Conservation (phyloP, 2,797 vertebrate genomes). For the Cuniculus paca region DNA sequence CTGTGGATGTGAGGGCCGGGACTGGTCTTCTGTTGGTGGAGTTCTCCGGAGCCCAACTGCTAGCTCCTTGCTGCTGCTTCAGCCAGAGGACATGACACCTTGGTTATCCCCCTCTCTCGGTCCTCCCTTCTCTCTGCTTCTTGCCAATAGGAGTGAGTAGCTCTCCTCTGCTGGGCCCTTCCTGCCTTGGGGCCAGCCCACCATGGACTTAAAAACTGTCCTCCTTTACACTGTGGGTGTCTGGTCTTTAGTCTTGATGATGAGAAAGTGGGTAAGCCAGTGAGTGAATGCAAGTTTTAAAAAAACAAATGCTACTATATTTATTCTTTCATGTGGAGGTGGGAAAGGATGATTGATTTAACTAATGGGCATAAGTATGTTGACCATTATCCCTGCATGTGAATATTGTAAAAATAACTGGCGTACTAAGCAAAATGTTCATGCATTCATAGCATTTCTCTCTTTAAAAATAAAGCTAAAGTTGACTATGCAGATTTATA, state of each 20-base stretch:
- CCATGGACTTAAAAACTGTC: background rate
- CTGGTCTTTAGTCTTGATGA: background rate
- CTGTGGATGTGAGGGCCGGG: too few relatives aligned
- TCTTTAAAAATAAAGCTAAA: constrained; percentile 64
- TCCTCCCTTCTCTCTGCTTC: background rate
- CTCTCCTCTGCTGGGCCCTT: background rate
- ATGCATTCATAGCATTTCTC: constrained; percentile 10
- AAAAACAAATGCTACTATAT: background rate
- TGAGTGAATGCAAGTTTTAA: background rate
- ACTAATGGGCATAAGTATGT: constrained; percentile 28
- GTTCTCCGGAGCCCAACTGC: too few relatives aligned
- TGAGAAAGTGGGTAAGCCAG: background rate
- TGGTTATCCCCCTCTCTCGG: background rate
- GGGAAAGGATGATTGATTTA: constrained; percentile 16
- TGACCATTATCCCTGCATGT: constrained; percentile 2
- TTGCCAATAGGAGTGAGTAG: background rate
- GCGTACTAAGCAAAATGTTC: constrained; percentile 42
- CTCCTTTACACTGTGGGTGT: background rate
- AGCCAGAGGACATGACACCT: background rate
- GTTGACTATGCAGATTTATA: constrained; percentile 60
- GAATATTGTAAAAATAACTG: constrained; percentile 40
- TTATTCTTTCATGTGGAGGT: constrained; percentile 43
- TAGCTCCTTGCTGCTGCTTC: too few relatives aligned
- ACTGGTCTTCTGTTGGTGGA: too few relatives aligned
- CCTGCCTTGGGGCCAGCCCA: background rate